phyloP scores from a whole-genome alignment of 2,113 vertebrate genomes.

The Drymodes brunneopygia region DNA sequence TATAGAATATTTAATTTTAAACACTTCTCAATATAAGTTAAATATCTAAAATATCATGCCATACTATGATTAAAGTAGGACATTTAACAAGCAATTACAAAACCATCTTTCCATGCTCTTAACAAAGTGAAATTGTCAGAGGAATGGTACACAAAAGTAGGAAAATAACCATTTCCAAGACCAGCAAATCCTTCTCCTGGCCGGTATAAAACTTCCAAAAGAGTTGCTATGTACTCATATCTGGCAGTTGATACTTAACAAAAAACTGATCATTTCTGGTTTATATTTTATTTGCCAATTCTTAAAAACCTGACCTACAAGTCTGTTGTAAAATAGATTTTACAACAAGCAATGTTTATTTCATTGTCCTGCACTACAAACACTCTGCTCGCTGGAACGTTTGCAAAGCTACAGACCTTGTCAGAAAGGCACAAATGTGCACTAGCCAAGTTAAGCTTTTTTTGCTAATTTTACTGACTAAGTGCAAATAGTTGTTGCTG shows the following conservation, averaged over 20 bases:
- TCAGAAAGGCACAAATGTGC: not conserved
- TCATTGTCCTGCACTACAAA: not conserved
- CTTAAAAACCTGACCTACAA: not conserved
- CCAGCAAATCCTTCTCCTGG: not conserved
- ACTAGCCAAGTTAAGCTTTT: not conserved
- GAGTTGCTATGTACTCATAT: not conserved
- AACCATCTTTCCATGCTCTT: not conserved
- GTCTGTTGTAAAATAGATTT: not conserved
- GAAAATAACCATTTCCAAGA: constrained; percentile 22
- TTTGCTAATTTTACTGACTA: not conserved
- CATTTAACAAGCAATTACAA: not conserved
- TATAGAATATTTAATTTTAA: not conserved
- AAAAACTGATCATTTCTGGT: not conserved
- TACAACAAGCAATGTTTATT: too few relatives aligned
- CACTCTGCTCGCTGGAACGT: not conserved
- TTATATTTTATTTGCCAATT: not conserved
- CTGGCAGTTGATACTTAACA: not conserved
- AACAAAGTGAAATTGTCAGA: not conserved
- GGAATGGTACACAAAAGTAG: not conserved
- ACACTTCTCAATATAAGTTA: not conserved
- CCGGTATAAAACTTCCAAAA: not conserved
- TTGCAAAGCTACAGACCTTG: not conserved
- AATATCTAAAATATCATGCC: not conserved
- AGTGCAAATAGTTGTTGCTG: not conserved
- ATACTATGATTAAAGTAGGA: not conserved